Evolutionary conservation across 2,113 vertebrate species (phyloP).

Genomic region (Tragelaphus imberbis): DNA sequence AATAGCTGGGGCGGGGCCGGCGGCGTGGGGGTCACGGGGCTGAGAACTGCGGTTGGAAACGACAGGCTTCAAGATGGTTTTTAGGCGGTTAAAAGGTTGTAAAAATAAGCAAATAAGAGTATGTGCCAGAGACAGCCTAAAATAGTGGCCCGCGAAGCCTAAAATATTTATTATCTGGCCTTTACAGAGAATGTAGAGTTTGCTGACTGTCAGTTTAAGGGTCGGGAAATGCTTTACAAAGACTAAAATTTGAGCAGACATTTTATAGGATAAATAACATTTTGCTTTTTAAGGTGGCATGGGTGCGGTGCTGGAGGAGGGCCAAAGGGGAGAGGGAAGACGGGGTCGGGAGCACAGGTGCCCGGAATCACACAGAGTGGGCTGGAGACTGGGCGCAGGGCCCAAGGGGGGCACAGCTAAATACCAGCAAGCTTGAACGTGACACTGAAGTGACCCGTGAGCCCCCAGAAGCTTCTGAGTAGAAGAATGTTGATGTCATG

Average conservation of each 20-base stretch:
- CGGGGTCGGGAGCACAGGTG: accelerated
- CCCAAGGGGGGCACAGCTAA: no score
- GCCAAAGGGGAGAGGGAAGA: neutral
- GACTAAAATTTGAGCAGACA: neutral
- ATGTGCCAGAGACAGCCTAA: neutral
- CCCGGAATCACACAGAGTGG: accelerated
- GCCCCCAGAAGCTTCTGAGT: neutral
- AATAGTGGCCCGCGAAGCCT: neutral
- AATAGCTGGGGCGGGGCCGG: neutral
- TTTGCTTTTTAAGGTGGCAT: neutral
- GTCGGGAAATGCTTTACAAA: neutral
- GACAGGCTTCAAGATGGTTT: neutral
- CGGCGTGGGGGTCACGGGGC: accelerated
- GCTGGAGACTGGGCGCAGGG: accelerated
- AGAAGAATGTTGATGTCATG: neutral
- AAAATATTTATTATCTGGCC: neutral
- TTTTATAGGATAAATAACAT: neutral
- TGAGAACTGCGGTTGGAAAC: neutral
- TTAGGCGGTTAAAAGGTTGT: neutral
- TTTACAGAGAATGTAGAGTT: neutral
- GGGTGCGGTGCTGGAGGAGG: neutral
- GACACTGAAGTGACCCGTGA: neutral
- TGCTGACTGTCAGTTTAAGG: neutral
- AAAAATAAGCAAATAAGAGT: neutral
- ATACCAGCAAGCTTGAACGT: neutral